These are phyloP conservation scores for Chloromyia formosa DNA, from an alignment of 2,888 invertebrate species.

Conservation along the genomic window DNA sequence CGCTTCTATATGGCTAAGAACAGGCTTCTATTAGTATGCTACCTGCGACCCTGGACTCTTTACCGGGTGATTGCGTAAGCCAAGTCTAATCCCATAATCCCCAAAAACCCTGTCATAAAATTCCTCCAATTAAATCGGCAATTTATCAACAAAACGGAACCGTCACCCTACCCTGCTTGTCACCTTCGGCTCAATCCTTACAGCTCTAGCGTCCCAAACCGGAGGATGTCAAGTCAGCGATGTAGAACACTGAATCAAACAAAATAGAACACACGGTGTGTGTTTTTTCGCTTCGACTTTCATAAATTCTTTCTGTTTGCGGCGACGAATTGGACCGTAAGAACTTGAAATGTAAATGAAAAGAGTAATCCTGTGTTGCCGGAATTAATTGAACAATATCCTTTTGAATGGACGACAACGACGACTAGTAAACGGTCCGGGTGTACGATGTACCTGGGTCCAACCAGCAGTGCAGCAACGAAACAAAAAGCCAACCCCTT, in stretches of 20 bases:
- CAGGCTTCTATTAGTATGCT: neutral
- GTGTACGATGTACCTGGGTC: neutral
- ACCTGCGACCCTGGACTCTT: neutral
- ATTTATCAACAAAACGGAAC: constrained; percentile 40
- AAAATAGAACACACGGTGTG: too few relatives aligned
- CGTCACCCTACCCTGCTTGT: neutral
- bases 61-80: neutral
- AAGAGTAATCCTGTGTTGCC: constrained; percentile 25
- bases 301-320: constrained; percentile 24
- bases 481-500: too few relatives aligned
- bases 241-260: neutral
- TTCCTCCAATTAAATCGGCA: constrained; percentile 37
- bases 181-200: neutral
- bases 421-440: neutral
- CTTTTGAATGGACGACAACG: constrained; percentile 21
- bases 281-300: constrained; percentile 3
- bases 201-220: neutral
- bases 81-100: constrained; percentile 22
- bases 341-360: constrained; percentile 39
- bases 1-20: neutral
- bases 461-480: neutral
- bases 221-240: constrained; percentile 2
- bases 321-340: neutral
- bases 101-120: constrained; percentile 34
- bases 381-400: constrained; percentile 36